These are phyloP conservation scores for Ctenopoma kingsleyae DNA, from an alignment of 2,797 vertebrate genomes.

Conservation along the genomic window DNA sequence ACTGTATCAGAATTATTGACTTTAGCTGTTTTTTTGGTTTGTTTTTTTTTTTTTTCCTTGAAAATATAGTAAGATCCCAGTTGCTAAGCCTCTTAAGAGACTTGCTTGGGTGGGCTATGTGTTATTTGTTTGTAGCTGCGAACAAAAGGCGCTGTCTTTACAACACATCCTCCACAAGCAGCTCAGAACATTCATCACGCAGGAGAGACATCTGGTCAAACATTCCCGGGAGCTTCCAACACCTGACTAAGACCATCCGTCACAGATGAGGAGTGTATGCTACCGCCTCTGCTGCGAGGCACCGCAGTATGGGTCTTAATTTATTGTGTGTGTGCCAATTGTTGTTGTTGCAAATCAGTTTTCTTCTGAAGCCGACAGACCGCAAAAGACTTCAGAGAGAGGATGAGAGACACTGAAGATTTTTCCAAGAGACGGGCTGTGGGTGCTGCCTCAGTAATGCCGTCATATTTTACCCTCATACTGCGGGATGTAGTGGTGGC, in stretches of 20 bases:
- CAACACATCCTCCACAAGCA: conserved; percentile 40
- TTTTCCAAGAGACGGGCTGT: conserved; percentile 24
- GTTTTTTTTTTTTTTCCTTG: not conserved
- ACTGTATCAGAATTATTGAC: not conserved
- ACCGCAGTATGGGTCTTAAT: conserved; percentile 22
- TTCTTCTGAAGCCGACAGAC: conserved; percentile 28
- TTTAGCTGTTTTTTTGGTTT: not conserved
- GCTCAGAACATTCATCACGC: conserved; percentile 31
- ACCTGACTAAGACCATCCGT: conserved; percentile 59
- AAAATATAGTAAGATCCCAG: conserved; percentile 13
- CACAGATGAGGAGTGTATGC: conserved; percentile 22
- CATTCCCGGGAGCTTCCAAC: conserved; percentile 50
- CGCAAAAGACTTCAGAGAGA: conserved; percentile 19
- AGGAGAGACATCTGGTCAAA: conserved; percentile 47
- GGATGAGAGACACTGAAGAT: conserved; percentile 10
- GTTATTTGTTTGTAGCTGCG: not conserved
- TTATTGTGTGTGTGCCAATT: conserved; percentile 25
- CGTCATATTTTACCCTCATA: conserved; percentile 43
- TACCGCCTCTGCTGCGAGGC: conserved; percentile 14
- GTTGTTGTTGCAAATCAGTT: conserved; percentile 53
- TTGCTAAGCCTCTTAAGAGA: conserved; percentile 10
- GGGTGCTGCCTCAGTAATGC: conserved; percentile 39
- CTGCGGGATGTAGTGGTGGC: conserved; percentile 32
- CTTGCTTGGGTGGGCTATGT: conserved; percentile 1
- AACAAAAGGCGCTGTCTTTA: conserved; percentile 34